Evolutionary conservation across 2,113 vertebrate genomes (phyloP), one percentile per base, ranked within the genome.

Genomic region (Lycaon pictus): DNA sequence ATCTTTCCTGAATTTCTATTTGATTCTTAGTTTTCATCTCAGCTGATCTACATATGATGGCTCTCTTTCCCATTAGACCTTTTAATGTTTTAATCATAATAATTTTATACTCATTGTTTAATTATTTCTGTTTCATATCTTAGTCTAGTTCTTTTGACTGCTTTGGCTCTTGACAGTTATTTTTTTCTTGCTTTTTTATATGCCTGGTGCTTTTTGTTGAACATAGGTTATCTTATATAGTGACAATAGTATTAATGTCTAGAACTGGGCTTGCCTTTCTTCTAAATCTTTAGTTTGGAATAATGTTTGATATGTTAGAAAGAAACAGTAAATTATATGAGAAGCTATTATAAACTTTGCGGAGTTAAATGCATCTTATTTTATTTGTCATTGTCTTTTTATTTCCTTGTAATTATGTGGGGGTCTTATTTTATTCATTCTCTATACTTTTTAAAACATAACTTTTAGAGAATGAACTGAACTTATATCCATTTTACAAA

Each of bases 211-310:
- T 74, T 69, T 79, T 93, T 90, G 16, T 74, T 82, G 13, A 55
- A 82, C 53, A 15, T 77, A 7, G 85, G 71, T 93, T 72, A 85
- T 69, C 55, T 43, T 90, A 11, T 37, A 22, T 32, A 35, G 8
- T 67, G 67, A 48, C 23, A 37, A 63, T 87, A 62, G 62, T 90
- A 8, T 79, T 60, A 72, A 79, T 79, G 20, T 77, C 53, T 90
- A 16, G 71, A 77, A 90, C 69, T 48, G 16, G 4, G 8, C 9
- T 93, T 62, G 8, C 58, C 86, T 93, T 84, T 72, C 16, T 35
- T 3, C 48, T 85, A 51, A 90, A 48, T n/a, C 25, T 96, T 60
- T 32, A 80, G n/a, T 94, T 80, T 65, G 62, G 86, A 90, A 72
- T 27, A 79, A 76, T 77, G 32, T 83, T 93, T 13, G 25, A 69